Base-by-base conservation (phyloP, 2,797 vertebrate species). In the Sternarchorhynchus goeldii region DNA sequence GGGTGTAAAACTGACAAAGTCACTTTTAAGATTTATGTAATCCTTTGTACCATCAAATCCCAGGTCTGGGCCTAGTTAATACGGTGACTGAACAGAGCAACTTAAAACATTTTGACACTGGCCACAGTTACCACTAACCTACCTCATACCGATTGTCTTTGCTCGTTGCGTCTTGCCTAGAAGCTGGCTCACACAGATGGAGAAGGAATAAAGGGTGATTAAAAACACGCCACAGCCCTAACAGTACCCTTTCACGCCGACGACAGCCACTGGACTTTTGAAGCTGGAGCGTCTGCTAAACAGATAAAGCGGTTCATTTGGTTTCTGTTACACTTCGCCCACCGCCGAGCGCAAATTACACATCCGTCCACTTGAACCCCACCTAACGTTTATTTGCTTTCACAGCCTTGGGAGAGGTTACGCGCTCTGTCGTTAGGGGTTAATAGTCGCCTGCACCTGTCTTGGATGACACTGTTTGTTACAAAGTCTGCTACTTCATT, bases 181-280 rank as follows among this genome's bases (percentile, higher is more conserved):
- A 50, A 73, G 65, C 76, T 83, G 82, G 83, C 78, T 25, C 82
- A 88, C 84, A 91, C 93, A 94, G 90, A 93, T 95, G 94, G 90
- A 77, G 91, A 94, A 95, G 88, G 87, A 91, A 94, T 87, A 91
- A 92, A 90, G 95, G 94, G 92, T 90, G 92, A 93, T 94, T 92
- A 93, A 94, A 92, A 85, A 78, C 83, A 87, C 84, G 81, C 34
- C 85, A 83, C 85, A 79, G 91, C 90, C 90, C 82, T 88, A 86
- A 87, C 88, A 86, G 88, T 90, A 85, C 75, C 66, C 85, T 86
- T 88, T 85, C 85, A 85, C 62, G 59, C 66, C 62, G 70, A 78
- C 69, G 80, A 85, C 75, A 20, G 80, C 77, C 74, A 79, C 41
- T 39, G 78, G 86, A 81, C 87, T 90, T 87, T 85, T 83, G 36